Conservation (phyloP, 2,888 invertebrate genomes). For the Diarsia dahlii region DNA sequence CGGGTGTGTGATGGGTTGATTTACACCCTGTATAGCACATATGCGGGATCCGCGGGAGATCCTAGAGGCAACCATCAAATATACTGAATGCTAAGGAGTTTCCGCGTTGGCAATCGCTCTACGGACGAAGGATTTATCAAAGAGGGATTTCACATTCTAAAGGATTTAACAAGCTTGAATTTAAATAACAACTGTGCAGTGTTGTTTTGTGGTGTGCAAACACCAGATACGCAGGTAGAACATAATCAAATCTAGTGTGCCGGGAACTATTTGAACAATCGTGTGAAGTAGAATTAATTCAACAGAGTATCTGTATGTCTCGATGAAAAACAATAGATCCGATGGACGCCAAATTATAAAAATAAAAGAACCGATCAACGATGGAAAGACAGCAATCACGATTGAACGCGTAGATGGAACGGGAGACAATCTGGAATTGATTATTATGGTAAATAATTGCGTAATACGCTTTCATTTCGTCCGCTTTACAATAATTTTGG, state of each 20-base stretch:
- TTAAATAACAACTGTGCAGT: no score
- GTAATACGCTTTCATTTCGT: constrained; percentile 30
- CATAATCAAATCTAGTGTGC: constrained; percentile 12
- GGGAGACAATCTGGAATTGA: constrained; percentile 44
- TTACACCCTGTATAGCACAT: no score
- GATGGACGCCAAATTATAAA: constrained; percentile 8
- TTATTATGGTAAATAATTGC: constrained; percentile 36
- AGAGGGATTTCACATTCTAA: no score
- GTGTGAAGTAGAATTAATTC: background rate
- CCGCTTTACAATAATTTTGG: constrained; percentile 25
- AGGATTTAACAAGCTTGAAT: no score
- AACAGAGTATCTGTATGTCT: background rate
- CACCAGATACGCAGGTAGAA: constrained; percentile 2
- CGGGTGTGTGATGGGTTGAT: no score
- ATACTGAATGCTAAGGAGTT: no score
- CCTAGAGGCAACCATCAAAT: no score
- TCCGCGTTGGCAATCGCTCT: no score
- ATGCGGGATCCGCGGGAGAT: no score
- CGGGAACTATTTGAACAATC: constrained; percentile 10
- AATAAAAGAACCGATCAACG: constrained; percentile 26
- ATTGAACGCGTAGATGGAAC: constrained; percentile 31
- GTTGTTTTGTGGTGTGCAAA: no score
- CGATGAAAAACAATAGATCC: background rate
- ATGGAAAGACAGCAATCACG: constrained; percentile 26
- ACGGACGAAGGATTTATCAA: no score